These are phyloP conservation scores for Trachymyrmex cornetzi DNA, from an alignment of 1,140 invertebrate genomes.

Conservation along the genomic window DNA sequence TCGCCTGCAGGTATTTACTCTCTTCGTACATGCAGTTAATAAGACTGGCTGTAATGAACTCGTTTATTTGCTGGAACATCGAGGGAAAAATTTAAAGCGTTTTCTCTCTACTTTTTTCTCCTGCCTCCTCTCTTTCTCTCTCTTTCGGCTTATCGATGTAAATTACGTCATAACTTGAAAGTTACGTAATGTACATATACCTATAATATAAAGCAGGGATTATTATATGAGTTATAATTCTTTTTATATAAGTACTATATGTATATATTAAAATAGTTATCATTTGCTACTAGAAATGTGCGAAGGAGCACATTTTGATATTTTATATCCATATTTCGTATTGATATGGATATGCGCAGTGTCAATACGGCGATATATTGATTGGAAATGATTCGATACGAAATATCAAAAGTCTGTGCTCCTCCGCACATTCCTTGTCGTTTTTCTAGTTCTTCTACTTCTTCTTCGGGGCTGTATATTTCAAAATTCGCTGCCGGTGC, in stretches of 20 bases:
- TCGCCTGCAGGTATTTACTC: conserved; percentile 52
- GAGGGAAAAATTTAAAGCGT: conserved; percentile 32
- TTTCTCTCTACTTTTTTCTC: background rate
- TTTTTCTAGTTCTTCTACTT: too few species aligned
- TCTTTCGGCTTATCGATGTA: conserved; percentile 17
- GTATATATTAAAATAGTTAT: background rate
- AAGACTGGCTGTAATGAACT: conserved; percentile 65
- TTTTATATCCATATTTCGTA: too few species aligned
- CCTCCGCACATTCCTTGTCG: too few species aligned
- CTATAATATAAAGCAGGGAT: background rate
- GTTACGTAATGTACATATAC: background rate
- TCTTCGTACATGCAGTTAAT: conserved; percentile 63
- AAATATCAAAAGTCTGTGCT: too few species aligned
- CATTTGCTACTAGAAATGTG: background rate
- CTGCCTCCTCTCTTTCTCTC: background rate
- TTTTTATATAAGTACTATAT: background rate
- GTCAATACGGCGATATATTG: too few species aligned
- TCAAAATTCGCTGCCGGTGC: too few species aligned
- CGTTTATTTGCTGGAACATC: conserved; percentile 46
- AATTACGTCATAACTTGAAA: conserved; percentile 16
- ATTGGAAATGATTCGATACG: too few species aligned
- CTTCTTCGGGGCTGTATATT: too few species aligned
- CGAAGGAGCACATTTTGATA: too few species aligned
- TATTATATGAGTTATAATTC: background rate
- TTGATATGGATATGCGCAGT: too few species aligned